These are phyloP conservation scores for Toxostoma redivivum DNA, from an alignment of 2,113 vertebrate species.

Conservation along the genomic window DNA sequence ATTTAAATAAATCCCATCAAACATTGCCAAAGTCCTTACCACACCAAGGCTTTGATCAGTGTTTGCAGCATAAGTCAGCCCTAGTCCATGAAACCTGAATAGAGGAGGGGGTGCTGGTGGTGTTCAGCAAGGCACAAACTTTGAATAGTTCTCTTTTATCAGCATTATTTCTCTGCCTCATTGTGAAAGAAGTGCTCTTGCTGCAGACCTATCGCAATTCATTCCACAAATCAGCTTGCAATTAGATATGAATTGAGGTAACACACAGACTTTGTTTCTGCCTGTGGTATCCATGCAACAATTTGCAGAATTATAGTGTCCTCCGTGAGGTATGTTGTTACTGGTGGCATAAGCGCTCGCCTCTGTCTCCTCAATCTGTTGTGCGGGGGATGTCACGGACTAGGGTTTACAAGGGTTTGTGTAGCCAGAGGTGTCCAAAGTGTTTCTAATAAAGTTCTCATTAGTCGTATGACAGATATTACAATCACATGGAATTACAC, in stretches of 20 bases:
- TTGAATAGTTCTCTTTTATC: not conserved
- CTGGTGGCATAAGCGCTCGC: not conserved
- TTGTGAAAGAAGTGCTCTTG: not conserved
- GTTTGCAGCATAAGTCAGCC: not conserved
- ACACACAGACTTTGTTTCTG: not conserved
- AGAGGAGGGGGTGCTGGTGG: accelerated
- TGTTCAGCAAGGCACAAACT: not conserved
- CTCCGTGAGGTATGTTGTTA: not conserved
- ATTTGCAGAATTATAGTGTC: accelerated
- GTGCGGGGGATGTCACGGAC: not conserved
- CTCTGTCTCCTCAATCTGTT: not conserved
- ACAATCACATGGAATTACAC: too few relatives aligned
- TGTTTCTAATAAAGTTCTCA: not conserved
- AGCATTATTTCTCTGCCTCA: not conserved
- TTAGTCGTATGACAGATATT: not conserved
- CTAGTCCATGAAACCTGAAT: not conserved
- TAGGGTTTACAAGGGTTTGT: not conserved
- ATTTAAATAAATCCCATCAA: not conserved
- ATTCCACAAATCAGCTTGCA: not conserved
- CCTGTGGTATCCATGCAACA: not conserved
- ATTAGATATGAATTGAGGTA: not conserved
- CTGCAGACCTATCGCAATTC: not conserved
- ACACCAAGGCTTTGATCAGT: not conserved
- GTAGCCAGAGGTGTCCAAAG: not conserved
- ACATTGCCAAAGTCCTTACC: not conserved